Evolutionary conservation across 2,797 vertebrate species (phyloP).

Genomic region (Anas georgica): DNA sequence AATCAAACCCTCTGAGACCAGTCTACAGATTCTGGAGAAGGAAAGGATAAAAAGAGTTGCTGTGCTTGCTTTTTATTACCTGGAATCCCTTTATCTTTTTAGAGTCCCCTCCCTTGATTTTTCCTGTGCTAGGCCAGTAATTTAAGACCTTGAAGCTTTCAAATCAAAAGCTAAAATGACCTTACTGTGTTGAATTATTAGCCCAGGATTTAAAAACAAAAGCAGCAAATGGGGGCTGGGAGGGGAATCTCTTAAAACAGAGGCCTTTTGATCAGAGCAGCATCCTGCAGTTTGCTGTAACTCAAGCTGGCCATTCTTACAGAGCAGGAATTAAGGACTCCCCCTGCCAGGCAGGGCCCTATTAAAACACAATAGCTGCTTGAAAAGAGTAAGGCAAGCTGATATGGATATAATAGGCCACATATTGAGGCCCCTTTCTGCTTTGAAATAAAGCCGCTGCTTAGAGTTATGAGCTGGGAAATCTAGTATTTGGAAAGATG

Average conservation of each 20-base stretch:
- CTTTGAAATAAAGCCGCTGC: slow-evolving; percentile 81
- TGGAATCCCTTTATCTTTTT: slow-evolving; percentile 70
- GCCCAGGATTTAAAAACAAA: not conserved
- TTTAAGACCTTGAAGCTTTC: slow-evolving; percentile 77
- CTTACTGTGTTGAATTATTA: slow-evolving; percentile 74
- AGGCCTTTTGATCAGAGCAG: slow-evolving; percentile 83
- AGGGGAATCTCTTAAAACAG: slow-evolving; percentile 72
- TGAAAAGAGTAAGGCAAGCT: slow-evolving; percentile 82
- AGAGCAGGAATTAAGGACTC: slow-evolving; percentile 78
- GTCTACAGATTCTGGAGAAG: slow-evolving; percentile 62
- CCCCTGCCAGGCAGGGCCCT: slow-evolving; percentile 78
- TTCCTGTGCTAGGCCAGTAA: slow-evolving; percentile 76
- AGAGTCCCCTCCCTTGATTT: slow-evolving; percentile 49
- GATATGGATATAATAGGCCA: slow-evolving; percentile 84
- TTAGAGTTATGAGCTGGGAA: slow-evolving; percentile 80
- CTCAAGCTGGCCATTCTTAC: slow-evolving; percentile 83
- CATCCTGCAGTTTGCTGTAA: slow-evolving; percentile 81
- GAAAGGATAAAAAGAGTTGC: slow-evolving; percentile 59
- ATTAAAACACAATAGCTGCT: slow-evolving; percentile 83
- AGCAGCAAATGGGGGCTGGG: not conserved
- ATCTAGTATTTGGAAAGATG: slow-evolving; percentile 69
- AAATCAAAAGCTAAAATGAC: slow-evolving; percentile 77
- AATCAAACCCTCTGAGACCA: slow-evolving; percentile 63
- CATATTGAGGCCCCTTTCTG: slow-evolving; percentile 80
- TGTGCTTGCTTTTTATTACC: slow-evolving; percentile 62